These are phyloP conservation scores for Todiramphus saurophagus DNA, from an alignment of 2,113 vertebrate species.

Conservation along the genomic window DNA sequence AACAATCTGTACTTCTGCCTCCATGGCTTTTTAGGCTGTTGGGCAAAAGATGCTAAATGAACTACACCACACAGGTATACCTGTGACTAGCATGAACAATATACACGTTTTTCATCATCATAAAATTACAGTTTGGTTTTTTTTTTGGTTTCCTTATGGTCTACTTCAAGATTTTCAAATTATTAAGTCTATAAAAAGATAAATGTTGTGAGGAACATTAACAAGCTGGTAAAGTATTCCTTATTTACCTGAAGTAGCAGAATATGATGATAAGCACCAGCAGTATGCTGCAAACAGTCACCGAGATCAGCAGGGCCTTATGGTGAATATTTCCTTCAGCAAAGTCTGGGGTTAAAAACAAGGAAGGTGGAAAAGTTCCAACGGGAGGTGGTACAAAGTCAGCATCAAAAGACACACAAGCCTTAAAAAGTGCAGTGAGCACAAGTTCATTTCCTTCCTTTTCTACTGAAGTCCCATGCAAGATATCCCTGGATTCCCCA, in stretches of 20 bases:
- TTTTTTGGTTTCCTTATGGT: neutral
- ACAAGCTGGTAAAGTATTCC: neutral
- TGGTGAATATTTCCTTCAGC: conserved; percentile 88
- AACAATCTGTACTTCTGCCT: neutral
- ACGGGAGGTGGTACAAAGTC: neutral
- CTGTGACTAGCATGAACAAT: neutral
- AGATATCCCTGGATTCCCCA: neutral
- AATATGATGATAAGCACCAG: conserved; percentile 87
- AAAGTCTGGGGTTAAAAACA: conserved; percentile 77
- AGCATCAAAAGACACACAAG: neutral
- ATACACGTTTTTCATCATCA: neutral
- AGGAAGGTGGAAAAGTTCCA: neutral
- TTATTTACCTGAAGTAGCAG: conserved; percentile 92
- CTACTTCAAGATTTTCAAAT: neutral
- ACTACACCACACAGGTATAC: neutral
- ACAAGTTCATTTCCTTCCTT: neutral
- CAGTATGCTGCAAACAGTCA: conserved; percentile 88
- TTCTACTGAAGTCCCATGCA: neutral
- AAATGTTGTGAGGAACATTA: neutral
- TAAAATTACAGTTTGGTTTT: neutral
- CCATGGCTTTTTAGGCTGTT: neutral
- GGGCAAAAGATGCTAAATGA: neutral
- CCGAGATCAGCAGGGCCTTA: conserved; percentile 89
- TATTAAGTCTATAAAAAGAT: neutral
- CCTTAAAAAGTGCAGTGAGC: neutral